A percentile compares a stretch with the other conserved stretches of the same genome.
Conservation (phyloP, 2,797 vertebrate genomes). For the Orestias chungarensis region DNA sequence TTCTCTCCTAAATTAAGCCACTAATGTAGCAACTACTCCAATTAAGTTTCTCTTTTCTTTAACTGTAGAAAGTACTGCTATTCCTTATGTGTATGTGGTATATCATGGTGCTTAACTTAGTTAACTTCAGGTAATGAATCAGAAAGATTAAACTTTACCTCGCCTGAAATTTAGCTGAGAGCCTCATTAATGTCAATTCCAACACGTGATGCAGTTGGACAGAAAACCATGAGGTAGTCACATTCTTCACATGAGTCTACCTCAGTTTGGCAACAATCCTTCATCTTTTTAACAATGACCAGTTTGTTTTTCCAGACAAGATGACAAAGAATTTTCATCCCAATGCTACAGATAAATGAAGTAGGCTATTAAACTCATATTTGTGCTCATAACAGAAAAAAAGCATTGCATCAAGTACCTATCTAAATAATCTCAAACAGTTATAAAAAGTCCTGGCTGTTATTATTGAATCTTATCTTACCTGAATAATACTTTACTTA, state of each 20-base stretch:
- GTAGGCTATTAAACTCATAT: not conserved
- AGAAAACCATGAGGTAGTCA: conserved; percentile 47
- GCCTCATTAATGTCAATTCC: conserved; percentile 30
- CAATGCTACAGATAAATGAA: not conserved
- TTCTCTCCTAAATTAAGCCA: too few species aligned
- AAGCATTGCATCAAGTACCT: not conserved
- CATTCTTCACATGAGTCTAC: fast-evolving
- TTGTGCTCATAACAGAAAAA: not conserved
- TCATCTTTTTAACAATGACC: not conserved
- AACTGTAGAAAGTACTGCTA: not conserved
- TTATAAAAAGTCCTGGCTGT: too few species aligned
- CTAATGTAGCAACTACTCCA: too few species aligned
- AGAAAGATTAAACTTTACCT: not conserved
- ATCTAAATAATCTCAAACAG: not conserved
- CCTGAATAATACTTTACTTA: too few species aligned
- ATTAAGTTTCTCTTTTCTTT: too few species aligned
- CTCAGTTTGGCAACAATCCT: fast-evolving
- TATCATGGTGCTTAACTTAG: not conserved
- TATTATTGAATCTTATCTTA: too few species aligned
- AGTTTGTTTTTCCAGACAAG: not conserved
- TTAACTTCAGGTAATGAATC: not conserved
- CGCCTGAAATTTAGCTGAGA: conserved; percentile 7
- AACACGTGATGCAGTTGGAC: conserved; percentile 35
- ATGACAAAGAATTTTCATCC: not conserved
- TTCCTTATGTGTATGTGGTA: not conserved